Conservation (phyloP, 2,113 vertebrate species). For the Porphyrio hochstetteri region DNA sequence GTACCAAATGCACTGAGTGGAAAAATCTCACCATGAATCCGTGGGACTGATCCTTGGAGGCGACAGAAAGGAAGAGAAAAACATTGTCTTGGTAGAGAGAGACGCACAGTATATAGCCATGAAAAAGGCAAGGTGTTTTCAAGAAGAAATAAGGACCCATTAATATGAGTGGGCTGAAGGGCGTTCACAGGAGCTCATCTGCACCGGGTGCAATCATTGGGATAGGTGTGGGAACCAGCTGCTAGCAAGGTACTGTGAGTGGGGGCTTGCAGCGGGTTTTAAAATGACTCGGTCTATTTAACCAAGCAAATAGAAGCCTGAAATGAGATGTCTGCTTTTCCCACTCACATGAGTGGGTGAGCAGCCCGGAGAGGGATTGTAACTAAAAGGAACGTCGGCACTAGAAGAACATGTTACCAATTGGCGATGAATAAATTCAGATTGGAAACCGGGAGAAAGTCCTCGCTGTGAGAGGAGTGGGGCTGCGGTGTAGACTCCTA, state of each 20-base stretch:
- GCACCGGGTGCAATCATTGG: rapidly evolving
- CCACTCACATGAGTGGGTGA: not conserved
- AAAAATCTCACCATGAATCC: rapidly evolving
- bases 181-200: not conserved
- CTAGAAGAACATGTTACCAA: not conserved
- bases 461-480: rapidly evolving
- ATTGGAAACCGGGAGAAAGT: not conserved
- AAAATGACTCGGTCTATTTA: not conserved
- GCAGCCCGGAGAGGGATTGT: not conserved
- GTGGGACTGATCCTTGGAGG: not conserved
- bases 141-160: not conserved
- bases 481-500: not conserved
- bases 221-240: not conserved
- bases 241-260: not conserved
- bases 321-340: not conserved
- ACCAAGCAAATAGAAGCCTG: not conserved
- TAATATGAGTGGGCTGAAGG: not conserved
- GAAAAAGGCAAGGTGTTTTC: not conserved
- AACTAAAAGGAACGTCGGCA: not conserved
- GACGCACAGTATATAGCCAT: rapidly evolving
- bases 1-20: rapidly evolving
- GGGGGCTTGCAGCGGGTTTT: not conserved
- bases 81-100: not conserved
- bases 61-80: not conserved
- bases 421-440: not conserved